Evolutionary conservation across 2,113 vertebrate genomes (phyloP), one percentile per base, ranked within the genome.

Genomic region (Mustela lutreola): DNA sequence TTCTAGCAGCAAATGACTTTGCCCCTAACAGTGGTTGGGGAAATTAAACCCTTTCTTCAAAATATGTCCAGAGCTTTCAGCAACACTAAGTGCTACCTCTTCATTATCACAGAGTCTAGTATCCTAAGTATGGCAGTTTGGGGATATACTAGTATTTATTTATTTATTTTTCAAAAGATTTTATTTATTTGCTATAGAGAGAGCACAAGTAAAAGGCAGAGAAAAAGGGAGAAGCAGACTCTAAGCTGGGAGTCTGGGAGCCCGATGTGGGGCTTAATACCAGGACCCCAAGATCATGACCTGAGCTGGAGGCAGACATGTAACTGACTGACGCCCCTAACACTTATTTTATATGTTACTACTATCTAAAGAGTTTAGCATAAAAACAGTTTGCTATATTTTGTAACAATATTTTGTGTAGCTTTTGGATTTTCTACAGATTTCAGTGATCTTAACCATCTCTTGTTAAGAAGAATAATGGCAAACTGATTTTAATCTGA

Each of bases 371-470:
- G 60, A 67, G 14, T 76, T 88, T 42, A 36, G 21, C 0, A 7
- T 39, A 50, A 39, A 42, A 83, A 39, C 16, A 60, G 31, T 75
- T 81, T 94, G 36, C 67, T 63, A 12, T 78, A 60, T 82, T 31
- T 14, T 50, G 15, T 36, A 67, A 36, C 62, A 84, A 42, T 9
- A 70, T 53, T 91, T 79, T 85, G 80, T 50, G 89, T 63, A 63
- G 33, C 60, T 65, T 78, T 78, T 63, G 21, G 67, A 73, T 67
- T 76, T 65, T 36, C 42, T 71, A 33, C 15, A 86, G 56, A 80
- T 93, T 94, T 94, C 56, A 96, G 3, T 94, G 11, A 85, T n/a
- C 33, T 91, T 26, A 11, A 4, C 36, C 86, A 12, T 93, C 26
- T 71, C 50, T 84, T 36, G 1, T 84, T 92, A 84, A 71, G 67